phyloP scores from a whole-genome alignment of 53 echinoderm and acorn worm genomes.

The Holothuria scabra region DNA sequence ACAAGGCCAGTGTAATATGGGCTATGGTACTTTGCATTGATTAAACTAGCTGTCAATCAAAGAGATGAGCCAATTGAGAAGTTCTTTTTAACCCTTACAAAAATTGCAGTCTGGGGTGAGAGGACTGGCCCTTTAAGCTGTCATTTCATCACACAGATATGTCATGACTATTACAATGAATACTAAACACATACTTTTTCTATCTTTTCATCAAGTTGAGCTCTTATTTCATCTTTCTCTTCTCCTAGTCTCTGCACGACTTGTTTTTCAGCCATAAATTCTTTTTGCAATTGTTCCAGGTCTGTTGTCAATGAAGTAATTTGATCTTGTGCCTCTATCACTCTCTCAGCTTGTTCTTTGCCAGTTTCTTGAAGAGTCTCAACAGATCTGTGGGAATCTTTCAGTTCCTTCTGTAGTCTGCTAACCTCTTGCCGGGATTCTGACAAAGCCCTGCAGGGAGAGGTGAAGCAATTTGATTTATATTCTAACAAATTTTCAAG shows the following conservation, averaged over 20 bases:
- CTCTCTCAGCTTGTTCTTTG: constrained; percentile 10
- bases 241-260: constrained; percentile 1
- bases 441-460: background rate
- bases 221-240: constrained; percentile 8
- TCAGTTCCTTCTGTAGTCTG: constrained; percentile 1
- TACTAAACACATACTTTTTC: constrained; percentile 5
- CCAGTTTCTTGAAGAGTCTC: background rate
- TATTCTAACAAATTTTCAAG: too few relatives aligned
- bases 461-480: too few relatives aligned
- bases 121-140: too few relatives aligned
- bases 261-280: constrained; percentile 26
- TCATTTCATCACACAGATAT: too few relatives aligned
- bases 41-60: too few relatives aligned
- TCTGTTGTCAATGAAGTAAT: background rate
- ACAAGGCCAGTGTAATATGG: too few relatives aligned
- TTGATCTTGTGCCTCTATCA: background rate
- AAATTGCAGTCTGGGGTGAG: too few relatives aligned
- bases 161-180: background rate
- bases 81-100: too few relatives aligned
- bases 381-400: background rate
- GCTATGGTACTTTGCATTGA: too few relatives aligned
- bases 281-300: constrained; percentile 33
- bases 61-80: too few relatives aligned
- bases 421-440: constrained; percentile 7
- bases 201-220: constrained; percentile 24